Evolutionary conservation across 2,888 invertebrate genomes (phyloP).

Genomic region (Dicycla oo): DNA sequence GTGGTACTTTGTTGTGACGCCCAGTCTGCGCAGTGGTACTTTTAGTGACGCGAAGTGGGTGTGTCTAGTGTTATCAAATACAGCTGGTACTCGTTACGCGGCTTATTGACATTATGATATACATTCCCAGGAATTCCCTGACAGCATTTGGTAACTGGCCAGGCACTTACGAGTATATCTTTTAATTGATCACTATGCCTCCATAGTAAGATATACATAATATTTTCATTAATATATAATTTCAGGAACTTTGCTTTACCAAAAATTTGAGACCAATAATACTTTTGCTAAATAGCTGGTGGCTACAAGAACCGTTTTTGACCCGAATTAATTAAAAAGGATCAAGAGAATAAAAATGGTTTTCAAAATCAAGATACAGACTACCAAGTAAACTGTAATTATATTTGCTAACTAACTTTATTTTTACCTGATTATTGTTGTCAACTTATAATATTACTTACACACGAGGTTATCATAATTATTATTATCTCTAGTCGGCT

Average conservation of each 20-base stretch:
- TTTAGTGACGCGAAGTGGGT: slow-evolving; percentile 61
- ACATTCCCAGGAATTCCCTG: slow-evolving; percentile 27
- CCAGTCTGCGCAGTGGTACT: slow-evolving; percentile 47
- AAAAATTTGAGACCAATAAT: background rate
- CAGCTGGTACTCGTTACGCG: slow-evolving; percentile 51
- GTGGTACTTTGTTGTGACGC: slow-evolving; percentile 61
- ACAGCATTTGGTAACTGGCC: slow-evolving; percentile 27
- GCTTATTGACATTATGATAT: slow-evolving; percentile 53
- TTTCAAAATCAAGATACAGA: background rate
- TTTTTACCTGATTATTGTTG: slow-evolving; percentile 50
- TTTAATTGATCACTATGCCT: background rate
- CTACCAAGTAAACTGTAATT: background rate
- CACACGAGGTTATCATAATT: slow-evolving; percentile 59
- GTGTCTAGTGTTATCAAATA: slow-evolving; percentile 59
- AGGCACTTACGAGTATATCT: background rate
- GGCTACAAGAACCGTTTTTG: background rate
- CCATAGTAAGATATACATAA: background rate
- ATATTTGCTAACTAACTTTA: slow-evolving; percentile 16
- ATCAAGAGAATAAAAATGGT: too few relatives aligned
- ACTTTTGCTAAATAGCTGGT: background rate
- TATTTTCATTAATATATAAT: slow-evolving; percentile 3
- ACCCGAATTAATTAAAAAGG: background rate
- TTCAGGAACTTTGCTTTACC: too few relatives aligned
- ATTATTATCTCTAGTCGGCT: slow-evolving; percentile 32
- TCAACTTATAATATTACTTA: slow-evolving; percentile 29